phyloP scores from a whole-genome alignment of 2,888 invertebrate genomes.

The Melanchra persicariae region DNA sequence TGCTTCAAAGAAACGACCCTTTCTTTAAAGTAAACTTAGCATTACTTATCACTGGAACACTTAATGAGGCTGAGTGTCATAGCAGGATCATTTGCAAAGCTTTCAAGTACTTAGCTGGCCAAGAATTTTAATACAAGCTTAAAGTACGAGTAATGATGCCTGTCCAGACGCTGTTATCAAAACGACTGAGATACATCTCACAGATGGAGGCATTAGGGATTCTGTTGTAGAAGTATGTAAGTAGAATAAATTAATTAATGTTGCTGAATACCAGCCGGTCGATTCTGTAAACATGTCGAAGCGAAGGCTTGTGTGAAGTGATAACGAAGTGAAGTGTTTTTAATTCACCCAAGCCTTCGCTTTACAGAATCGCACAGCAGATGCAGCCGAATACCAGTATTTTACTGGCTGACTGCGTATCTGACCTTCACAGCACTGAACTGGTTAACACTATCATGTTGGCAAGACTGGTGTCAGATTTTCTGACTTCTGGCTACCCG shows the following conservation, averaged over 20 bases:
- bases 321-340: too few species aligned
- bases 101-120: constrained; percentile 41
- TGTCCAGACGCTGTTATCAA: constrained; percentile 36
- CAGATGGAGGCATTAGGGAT: constrained; percentile 1
- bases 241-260: not conserved
- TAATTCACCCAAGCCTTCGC: too few species aligned
- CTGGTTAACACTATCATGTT: too few species aligned
- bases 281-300: too few species aligned
- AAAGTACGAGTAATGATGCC: constrained; percentile 38
- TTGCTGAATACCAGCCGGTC: not conserved
- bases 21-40: constrained; percentile 11
- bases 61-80: constrained; percentile 39
- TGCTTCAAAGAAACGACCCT: not conserved
- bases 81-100: constrained; percentile 51
- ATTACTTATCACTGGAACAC: constrained; percentile 11
- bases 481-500: too few species aligned
- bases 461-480: too few species aligned
- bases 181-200: constrained; percentile 34
- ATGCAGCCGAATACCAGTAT: too few species aligned
- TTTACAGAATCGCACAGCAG: too few species aligned
- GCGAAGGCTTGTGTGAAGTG: too few species aligned
- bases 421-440: too few species aligned
- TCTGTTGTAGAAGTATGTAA: constrained; percentile 11
- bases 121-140: constrained; percentile 54
- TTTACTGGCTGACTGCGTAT: too few species aligned